Evolutionary conservation across 2,113 vertebrate genomes (phyloP).

Genomic region (Macroglossus sobrinus): DNA sequence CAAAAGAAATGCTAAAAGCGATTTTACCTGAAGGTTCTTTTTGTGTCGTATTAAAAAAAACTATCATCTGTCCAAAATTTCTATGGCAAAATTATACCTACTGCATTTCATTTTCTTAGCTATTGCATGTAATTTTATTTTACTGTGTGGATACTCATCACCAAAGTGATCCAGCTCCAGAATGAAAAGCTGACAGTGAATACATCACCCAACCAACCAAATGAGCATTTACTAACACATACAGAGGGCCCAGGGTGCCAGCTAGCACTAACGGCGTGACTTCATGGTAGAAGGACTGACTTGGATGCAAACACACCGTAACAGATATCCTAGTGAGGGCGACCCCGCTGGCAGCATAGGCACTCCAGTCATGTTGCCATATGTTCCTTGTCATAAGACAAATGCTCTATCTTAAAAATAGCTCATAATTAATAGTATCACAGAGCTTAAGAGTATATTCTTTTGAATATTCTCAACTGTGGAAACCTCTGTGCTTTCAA

Average conservation of each 20-base stretch:
- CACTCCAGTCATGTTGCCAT: not conserved
- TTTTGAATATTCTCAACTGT: not conserved
- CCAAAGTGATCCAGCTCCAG: not conserved
- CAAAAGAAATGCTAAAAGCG: not conserved
- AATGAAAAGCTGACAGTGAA: not conserved
- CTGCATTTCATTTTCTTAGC: constrained; percentile 6
- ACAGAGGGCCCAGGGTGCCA: not conserved
- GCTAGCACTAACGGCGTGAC: not conserved
- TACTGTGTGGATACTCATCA: not conserved
- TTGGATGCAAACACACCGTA: not conserved
- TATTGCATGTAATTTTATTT: not conserved
- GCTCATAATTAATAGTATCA: not conserved
- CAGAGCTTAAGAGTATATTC: not conserved
- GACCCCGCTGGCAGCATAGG: not conserved
- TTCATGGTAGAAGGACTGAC: not conserved
- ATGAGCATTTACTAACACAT: not conserved
- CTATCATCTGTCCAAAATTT: not conserved
- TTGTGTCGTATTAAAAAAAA: not conserved
- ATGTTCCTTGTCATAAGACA: not conserved
- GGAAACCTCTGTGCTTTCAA: not conserved
- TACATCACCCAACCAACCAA: not conserved
- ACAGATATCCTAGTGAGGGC: not conserved
- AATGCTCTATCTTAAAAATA: not conserved
- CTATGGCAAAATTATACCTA: not conserved
- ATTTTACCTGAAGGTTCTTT: not conserved